Percentiles rank a stretch among this genome's conserved stretches.
Evolutionary conservation across 2,113 vertebrate genomes (phyloP).

Genomic region (Toxotes chatareus): DNA sequence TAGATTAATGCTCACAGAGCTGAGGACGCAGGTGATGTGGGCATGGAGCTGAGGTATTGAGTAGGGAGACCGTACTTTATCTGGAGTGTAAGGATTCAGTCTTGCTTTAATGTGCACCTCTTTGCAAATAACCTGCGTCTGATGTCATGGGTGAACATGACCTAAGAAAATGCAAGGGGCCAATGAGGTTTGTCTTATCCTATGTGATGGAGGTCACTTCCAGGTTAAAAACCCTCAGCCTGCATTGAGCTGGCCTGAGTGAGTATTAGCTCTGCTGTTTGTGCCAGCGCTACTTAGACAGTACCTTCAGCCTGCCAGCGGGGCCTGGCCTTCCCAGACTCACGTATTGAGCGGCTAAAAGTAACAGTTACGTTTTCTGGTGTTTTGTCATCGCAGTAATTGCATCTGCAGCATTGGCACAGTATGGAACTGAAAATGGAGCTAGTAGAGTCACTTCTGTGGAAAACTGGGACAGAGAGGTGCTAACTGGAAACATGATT

Average conservation of each 20-base stretch:
- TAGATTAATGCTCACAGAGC: not conserved
- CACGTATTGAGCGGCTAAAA: not conserved
- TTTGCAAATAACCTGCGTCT: not conserved
- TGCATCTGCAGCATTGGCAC: not conserved
- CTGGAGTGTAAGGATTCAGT: not conserved
- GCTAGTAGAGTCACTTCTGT: not conserved
- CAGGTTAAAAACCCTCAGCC: not conserved
- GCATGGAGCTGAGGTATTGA: not conserved
- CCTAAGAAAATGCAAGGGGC: not conserved
- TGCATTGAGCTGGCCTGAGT: not conserved
- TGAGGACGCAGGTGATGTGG: not conserved
- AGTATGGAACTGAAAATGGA: not conserved
- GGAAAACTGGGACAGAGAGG: conserved; percentile 31
- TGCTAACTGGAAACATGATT: conserved; percentile 21
- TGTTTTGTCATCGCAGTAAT: not conserved
- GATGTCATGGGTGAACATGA: not conserved
- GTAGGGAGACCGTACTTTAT: not conserved
- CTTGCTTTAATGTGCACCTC: not conserved
- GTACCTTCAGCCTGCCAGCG: not conserved
- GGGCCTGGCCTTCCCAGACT: not conserved
- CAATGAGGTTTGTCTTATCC: not conserved
- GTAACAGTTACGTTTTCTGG: not conserved
- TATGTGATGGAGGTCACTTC: not conserved
- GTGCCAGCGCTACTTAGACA: conserved; percentile 5
- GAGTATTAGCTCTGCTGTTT: not conserved